phyloP scores from a whole-genome alignment of 1,140 invertebrate species.

The Neocloeon triangulifer region DNA sequence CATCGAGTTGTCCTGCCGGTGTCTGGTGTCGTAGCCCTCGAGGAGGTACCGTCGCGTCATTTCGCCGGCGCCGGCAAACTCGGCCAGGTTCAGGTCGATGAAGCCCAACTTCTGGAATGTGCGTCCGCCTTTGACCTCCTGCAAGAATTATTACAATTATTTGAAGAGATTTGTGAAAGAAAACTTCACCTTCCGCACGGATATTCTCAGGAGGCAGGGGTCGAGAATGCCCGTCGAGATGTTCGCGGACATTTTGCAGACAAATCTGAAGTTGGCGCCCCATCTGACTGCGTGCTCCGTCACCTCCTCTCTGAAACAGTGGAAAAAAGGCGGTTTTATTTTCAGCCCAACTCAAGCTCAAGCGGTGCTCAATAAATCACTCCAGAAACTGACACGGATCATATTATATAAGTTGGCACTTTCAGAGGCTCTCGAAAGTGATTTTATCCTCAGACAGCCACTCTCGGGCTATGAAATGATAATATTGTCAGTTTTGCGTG shows the following conservation, averaged over 20 bases:
- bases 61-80: constrained; percentile 83
- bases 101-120: constrained; percentile 92
- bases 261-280: constrained; percentile 73
- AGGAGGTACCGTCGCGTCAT: constrained; percentile 64
- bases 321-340: no score
- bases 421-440: no score
- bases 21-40: constrained; percentile 79
- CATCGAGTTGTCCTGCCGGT: constrained; percentile 89
- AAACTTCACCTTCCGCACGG: constrained; percentile 82
- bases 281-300: constrained; percentile 80
- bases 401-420: no score
- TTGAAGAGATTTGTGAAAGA: not conserved
- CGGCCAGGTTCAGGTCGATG: constrained; percentile 86
- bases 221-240: constrained; percentile 83
- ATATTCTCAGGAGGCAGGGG: constrained; percentile 73
- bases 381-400: no score
- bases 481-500: no score
- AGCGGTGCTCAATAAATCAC: no score
- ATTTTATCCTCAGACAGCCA: no score
- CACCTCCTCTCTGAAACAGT: constrained; percentile 63
- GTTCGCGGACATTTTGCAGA: constrained; percentile 92
- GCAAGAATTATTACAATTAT: constrained; percentile 10
- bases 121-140: constrained; percentile 67
- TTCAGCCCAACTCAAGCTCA: no score
- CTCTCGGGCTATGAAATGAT: no score